Conservation (phyloP, 2,797 vertebrate species). For the Coluber constrictor region DNA sequence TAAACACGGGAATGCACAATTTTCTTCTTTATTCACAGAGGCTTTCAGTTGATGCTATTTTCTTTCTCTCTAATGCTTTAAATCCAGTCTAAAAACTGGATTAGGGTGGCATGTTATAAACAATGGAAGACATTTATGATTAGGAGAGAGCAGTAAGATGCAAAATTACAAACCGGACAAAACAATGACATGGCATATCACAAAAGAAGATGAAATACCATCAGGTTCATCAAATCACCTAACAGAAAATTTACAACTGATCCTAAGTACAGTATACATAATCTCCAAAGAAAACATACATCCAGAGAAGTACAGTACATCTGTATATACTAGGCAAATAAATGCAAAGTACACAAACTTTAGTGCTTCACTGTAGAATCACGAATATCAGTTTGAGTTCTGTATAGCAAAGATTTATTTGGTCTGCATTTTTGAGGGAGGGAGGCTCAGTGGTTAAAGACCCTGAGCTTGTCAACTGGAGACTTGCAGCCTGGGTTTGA, state of each 20-base stretch:
- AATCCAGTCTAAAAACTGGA: neutral
- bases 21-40: neutral
- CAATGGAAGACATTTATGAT: neutral
- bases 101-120: neutral
- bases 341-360: neutral
- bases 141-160: neutral
- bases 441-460: neutral
- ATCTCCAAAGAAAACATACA: neutral
- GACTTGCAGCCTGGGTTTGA: neutral
- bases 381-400: neutral
- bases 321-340: neutral
- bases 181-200: neutral
- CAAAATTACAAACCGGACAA: neutral
- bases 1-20: neutral
- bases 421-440: neutral
- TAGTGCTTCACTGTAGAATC: neutral
- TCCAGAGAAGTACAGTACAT: neutral
- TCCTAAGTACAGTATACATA: neutral
- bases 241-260: neutral
- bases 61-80: neutral
- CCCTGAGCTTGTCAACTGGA: neutral
- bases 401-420: neutral
- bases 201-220: neutral
- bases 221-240: neutral
- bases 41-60: neutral